Base-by-base conservation (phyloP, 2,888 invertebrate species). In the Phengaris arion region DNA sequence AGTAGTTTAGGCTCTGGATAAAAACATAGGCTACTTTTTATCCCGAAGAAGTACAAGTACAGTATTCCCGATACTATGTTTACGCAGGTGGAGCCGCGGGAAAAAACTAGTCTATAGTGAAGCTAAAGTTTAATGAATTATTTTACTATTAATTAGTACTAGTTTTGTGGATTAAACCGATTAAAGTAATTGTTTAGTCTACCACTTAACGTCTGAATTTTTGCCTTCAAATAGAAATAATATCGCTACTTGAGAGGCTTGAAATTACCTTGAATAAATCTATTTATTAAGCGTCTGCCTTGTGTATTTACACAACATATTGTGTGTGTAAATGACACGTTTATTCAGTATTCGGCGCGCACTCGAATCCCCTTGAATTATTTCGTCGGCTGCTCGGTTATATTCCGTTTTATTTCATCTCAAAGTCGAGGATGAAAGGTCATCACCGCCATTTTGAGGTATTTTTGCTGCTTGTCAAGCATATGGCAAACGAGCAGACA, bases 311-410 rank as follows among this genome's bases (percentile, higher is more conserved):
- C 64, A 13, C 64, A 45, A 45, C 35, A 45, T 45, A 64, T 5
- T 48, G 48, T 45, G 64, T 64, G 13, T 55, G 6, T 64, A 64
- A 64, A 22, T 12, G 35, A 64, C 35, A 35, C 64, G 35, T 64
- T 64, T 45, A 64, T 9, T 55, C n/a, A n/a, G 55, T n/a, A 45
- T 64, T 64, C 35, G 12, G 64, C 64, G 48, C 48, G 48, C 48
- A 48, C 48, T 48, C 64, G 64, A 64, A 13, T 64, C 64, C 64
- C 35, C 64, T 64, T 64, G 45, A 64, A 64, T 64, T 45, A 64
- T 59, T 64, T 64, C 35, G 64, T 64, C 48, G 6, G 6, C 45
- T 64, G 12, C 64, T 64, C 35, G 35, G 59, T 10, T 45, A 64
- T 45, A 64, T 64, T 64, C 6, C 64, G 13, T 64, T 64, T 64